Evolutionary conservation across 2,888 invertebrate genomes (phyloP).

Genomic region (Aethes cnicana): DNA sequence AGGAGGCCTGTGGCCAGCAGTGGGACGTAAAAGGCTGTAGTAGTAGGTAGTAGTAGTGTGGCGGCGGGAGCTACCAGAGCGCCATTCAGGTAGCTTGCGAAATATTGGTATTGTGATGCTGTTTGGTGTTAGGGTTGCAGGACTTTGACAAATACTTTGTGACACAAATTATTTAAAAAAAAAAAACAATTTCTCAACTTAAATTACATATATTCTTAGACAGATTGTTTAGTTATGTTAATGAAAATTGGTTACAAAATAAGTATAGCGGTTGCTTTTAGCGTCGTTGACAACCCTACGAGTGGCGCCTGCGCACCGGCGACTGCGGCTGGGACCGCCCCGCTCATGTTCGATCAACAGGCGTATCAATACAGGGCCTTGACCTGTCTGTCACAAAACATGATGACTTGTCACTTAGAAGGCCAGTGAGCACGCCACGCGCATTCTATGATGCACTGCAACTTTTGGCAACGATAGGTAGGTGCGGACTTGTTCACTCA

Average conservation of each 20-base stretch:
- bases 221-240: too few relatives aligned
- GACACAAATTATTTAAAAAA: too few relatives aligned
- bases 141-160: not conserved
- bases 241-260: too few relatives aligned
- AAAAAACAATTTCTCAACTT: too few relatives aligned
- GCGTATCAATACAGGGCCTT: constrained; percentile 49
- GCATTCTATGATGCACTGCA: constrained; percentile 19
- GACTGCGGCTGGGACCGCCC: constrained; percentile 41
- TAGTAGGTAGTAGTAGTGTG: too few relatives aligned
- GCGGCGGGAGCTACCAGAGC: constrained; percentile 42
- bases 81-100: constrained; percentile 43
- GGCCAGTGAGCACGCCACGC: constrained; percentile 11
- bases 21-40: too few relatives aligned
- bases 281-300: constrained; percentile 19
- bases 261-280: too few relatives aligned
- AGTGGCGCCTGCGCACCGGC: constrained; percentile 31
- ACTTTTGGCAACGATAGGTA: constrained; percentile 9
- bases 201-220: too few relatives aligned
- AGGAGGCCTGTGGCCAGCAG: too few relatives aligned
- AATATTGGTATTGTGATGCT: constrained; percentile 51
- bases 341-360: constrained; percentile 35
- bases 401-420: constrained; percentile 46
- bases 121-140: constrained; percentile 39
- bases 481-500: constrained; percentile 8
- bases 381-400: constrained; percentile 56